Conservation (phyloP, 2,113 vertebrate species). For the Gallinago undulata region DNA sequence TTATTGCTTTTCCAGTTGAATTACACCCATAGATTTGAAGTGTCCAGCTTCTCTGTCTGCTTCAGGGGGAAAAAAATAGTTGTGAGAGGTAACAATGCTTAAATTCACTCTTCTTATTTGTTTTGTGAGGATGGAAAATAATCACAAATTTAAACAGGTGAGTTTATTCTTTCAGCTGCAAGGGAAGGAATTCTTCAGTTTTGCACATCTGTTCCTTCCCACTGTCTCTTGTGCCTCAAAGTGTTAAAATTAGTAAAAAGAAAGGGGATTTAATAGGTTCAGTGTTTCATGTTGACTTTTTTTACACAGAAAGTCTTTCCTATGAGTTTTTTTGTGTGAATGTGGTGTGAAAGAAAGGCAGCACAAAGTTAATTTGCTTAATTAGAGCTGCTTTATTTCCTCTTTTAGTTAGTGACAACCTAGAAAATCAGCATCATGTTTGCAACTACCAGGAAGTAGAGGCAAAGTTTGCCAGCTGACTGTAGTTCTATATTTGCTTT, state of each 20-base stretch:
- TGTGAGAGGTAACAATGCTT: not conserved
- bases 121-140: not conserved
- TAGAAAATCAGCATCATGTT: not conserved
- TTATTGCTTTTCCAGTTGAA: not conserved
- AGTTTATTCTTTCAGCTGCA: not conserved
- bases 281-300: not conserved
- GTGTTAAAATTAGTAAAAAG: not conserved
- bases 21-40: not conserved
- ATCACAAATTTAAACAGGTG: not conserved
- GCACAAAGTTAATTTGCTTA: not conserved
- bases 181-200: not conserved
- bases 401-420: not conserved
- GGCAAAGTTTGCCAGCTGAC: not conserved
- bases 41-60: not conserved
- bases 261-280: not conserved
- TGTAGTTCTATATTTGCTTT: not conserved
- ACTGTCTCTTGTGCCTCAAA: not conserved
- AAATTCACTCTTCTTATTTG: not conserved
- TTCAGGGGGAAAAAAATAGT: not conserved
- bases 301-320: not conserved
- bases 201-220: not conserved
- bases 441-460: not conserved
- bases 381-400: not conserved
- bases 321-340: not conserved
- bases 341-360: not conserved